These are phyloP conservation scores for Catharus ustulatus DNA, from an alignment of 2,797 vertebrate genomes.

Conservation along the genomic window DNA sequence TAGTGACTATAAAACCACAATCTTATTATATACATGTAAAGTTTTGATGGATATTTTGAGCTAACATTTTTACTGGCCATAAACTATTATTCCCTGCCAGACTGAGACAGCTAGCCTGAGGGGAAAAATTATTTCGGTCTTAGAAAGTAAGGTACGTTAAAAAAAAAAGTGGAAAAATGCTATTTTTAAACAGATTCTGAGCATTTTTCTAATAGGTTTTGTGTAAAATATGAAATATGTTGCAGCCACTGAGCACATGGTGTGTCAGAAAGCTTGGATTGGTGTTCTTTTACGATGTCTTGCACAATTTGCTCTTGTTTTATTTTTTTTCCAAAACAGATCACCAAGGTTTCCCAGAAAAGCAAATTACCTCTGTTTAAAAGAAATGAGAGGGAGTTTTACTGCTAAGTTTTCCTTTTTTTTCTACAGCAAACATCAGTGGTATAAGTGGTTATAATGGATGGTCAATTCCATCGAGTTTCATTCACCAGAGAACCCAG, in stretches of 20 bases:
- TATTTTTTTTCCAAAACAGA: conserved; percentile 43
- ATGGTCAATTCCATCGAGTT: conserved; percentile 62
- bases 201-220: conserved; percentile 8
- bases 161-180: neutral
- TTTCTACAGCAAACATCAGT: conserved; percentile 25
- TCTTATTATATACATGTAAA: neutral
- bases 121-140: neutral
- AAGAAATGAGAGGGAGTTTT: neutral
- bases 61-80: neutral
- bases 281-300: conserved; percentile 4
- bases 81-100: neutral
- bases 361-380: conserved; percentile 5
- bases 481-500: conserved; percentile 70
- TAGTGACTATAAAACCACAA: neutral
- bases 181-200: conserved; percentile 26
- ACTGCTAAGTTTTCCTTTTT: conserved; percentile 65
- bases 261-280: neutral
- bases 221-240: conserved; percentile 31
- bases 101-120: neutral
- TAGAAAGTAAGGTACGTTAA: neutral
- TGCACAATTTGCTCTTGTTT: conserved; percentile 29
- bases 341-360: conserved; percentile 61
- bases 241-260: conserved; percentile 4
- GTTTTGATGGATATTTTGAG: neutral
- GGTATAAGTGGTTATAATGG: conserved; percentile 61